phyloP scores from a whole-genome alignment of 2,113 vertebrate species.

The Oncorhynchus gorbuscha region DNA sequence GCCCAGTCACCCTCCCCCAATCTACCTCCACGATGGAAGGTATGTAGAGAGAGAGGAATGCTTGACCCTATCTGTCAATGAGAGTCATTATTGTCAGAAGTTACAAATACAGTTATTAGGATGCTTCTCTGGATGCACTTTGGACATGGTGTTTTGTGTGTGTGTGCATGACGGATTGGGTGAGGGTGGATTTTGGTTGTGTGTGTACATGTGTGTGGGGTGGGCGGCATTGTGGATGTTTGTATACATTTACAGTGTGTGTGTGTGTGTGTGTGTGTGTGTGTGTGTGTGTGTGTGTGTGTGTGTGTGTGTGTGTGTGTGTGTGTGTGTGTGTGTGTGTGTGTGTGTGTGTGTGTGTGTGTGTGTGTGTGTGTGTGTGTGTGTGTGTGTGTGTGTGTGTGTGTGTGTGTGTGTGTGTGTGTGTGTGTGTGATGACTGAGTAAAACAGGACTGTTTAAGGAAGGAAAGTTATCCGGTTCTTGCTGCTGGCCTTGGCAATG shows the following conservation, averaged over 20 bases:
- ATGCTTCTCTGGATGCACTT: no score
- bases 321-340: neutral
- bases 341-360: neutral
- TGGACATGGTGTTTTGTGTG: neutral
- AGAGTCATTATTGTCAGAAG: neutral
- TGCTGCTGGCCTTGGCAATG: no score
- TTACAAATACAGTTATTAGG: no score
- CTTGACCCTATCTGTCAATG: neutral
- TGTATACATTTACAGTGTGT: neutral
- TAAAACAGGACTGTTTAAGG: no score
- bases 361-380: neutral
- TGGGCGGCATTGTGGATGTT: neutral
- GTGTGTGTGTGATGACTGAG: neutral
- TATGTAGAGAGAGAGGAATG: slow-evolving; percentile 53
- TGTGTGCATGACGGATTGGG: neutral
- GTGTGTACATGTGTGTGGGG: neutral
- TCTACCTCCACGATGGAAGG: slow-evolving; percentile 96
- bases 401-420: neutral
- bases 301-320: neutral
- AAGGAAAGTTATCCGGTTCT: no score
- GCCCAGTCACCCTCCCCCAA: slow-evolving; percentile 83
- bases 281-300: neutral
- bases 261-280: neutral
- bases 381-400: neutral
- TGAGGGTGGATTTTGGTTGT: neutral